A percentile compares a stretch with the other conserved stretches of the same genome.
Evolutionary conservation across 2,113 vertebrate genomes (phyloP).

Genomic region (Anser brachyrhynchus): DNA sequence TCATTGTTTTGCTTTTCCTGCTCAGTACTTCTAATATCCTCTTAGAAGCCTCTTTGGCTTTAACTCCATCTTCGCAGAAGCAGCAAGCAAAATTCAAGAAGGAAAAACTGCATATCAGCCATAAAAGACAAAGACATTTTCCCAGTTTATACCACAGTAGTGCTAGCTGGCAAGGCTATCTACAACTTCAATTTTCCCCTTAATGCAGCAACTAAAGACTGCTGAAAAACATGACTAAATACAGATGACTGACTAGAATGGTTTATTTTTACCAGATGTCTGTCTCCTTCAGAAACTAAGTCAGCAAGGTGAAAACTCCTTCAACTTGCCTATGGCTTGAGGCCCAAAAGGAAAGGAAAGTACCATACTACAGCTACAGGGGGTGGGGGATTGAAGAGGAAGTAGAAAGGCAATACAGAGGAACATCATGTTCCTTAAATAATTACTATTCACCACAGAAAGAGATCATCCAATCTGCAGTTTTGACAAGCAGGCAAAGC

Average conservation of each 20-base stretch:
- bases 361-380: neutral
- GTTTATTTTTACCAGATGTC: neutral
- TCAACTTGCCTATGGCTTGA: neutral
- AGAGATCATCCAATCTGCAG: constrained; percentile 4
- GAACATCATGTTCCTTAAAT: neutral
- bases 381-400: neutral
- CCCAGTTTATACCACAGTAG: neutral
- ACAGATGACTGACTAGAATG: neutral
- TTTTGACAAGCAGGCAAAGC: neutral
- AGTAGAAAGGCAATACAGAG: neutral
- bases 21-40: neutral
- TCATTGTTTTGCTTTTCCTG: neutral
- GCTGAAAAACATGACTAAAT: neutral
- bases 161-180: constrained; percentile 1
- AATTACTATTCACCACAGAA: neutral
- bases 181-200: neutral
- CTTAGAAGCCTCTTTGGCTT: constrained; percentile 19
- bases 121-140: neutral
- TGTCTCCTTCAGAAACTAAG: constrained; percentile 15
- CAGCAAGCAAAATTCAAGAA: neutral
- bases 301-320: neutral
- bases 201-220: neutral
- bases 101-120: neutral
- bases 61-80: neutral
- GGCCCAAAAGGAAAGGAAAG: neutral